Conservation (phyloP, 2,888 invertebrate genomes). For the Hydraecia micacea region DNA sequence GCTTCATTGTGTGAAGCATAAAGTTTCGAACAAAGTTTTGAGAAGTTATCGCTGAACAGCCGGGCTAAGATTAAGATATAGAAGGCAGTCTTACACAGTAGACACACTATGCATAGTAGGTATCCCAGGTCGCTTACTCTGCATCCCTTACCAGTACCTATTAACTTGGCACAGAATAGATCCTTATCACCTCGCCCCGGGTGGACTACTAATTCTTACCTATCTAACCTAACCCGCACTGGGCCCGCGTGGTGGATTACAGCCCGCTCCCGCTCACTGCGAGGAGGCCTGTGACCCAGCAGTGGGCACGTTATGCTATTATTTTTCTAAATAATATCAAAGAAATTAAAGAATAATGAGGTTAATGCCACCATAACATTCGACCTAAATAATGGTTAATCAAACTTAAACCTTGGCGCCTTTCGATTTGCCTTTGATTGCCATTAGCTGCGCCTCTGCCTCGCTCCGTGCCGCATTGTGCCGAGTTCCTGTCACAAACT, state of each 20-base stretch:
- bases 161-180: neutral
- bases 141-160: no score
- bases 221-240: no score
- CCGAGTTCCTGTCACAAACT: neutral
- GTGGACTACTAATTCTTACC: neutral
- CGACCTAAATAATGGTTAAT: constrained; percentile 13
- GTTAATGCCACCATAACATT: constrained; percentile 6
- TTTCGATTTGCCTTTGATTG: constrained; percentile 13
- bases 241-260: neutral
- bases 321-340: neutral
- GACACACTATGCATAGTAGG: no score
- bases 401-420: constrained; percentile 1
- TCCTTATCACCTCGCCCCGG: neutral
- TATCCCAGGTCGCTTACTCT: no score
- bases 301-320: neutral
- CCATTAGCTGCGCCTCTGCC: neutral
- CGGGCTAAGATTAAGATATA: no score
- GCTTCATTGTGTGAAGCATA: no score
- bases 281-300: neutral
- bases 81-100: neutral
- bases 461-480: neutral
- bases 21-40: neutral
- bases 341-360: neutral
- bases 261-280: neutral
- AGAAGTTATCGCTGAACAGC: neutral